These are phyloP conservation scores for Montipora capitata DNA, from an alignment of 92 coral and sea anemone genomes.

Conservation along the genomic window DNA sequence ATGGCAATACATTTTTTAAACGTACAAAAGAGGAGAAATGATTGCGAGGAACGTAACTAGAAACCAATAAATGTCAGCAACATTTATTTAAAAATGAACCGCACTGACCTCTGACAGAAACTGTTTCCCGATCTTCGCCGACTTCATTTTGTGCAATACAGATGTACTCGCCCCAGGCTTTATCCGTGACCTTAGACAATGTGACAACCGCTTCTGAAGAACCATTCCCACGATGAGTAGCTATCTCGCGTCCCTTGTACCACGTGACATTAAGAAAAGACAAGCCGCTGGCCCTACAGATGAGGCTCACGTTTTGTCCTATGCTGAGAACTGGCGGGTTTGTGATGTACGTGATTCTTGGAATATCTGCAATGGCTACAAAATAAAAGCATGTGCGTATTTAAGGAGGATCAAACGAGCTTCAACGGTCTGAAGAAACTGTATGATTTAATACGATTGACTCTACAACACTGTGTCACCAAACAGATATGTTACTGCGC, in stretches of 20 bases:
- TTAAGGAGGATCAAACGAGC: not conserved
- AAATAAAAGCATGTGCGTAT: not conserved
- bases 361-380: conserved; percentile 18
- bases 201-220: not conserved
- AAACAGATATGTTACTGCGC: no score
- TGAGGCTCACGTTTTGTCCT: conserved; percentile 35
- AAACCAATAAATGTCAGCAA: no score
- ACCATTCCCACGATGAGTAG: not conserved
- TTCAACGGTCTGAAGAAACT: no score
- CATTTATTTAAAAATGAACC: no score
- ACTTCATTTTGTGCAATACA: conserved; percentile 21
- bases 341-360: conserved; percentile 20
- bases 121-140: conserved; percentile 12
- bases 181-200: not conserved
- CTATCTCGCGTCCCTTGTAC: not conserved
- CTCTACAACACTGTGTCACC: no score
- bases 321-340: conserved; percentile 2
- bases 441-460: no score
- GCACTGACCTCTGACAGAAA: conserved; percentile 6
- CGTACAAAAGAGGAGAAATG: no score
- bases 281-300: conserved; percentile 3
- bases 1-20: no score
- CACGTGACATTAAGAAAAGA: conserved; percentile 19
- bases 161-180: conserved; percentile 27
- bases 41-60: no score